Evolutionary conservation across 2,113 vertebrate genomes (phyloP).

Genomic region (Serinus canaria): DNA sequence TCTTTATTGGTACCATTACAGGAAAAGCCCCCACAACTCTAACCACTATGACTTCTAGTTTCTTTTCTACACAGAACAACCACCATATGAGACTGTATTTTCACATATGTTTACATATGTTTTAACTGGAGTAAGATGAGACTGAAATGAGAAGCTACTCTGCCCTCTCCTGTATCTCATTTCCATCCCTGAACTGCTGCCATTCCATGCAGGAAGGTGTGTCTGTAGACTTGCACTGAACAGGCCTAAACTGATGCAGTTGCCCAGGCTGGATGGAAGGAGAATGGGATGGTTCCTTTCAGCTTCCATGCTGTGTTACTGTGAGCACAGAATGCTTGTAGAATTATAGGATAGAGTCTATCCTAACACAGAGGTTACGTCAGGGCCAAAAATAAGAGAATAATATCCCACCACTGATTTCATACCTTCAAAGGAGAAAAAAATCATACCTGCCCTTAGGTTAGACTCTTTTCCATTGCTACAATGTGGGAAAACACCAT

Average conservation of each 20-base stretch:
- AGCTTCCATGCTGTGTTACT: background rate
- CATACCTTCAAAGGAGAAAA: background rate
- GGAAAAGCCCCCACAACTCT: background rate
- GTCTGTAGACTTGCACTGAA: background rate
- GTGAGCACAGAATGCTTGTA: accelerated
- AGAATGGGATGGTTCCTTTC: background rate
- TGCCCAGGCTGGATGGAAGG: background rate
- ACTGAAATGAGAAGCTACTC: background rate
- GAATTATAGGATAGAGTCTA: background rate
- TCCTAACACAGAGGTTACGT: accelerated
- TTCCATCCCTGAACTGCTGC: background rate
- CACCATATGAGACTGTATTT: background rate
- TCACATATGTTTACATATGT: background rate
- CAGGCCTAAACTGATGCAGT: background rate
- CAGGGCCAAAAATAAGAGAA: background rate
- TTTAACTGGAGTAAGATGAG: background rate
- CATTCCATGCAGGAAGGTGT: background rate
- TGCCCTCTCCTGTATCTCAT: background rate
- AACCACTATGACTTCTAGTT: background rate
- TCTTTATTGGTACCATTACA: background rate
- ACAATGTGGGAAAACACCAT: background rate
- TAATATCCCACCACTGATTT: background rate
- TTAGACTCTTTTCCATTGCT: background rate
- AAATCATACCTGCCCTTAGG: background rate
- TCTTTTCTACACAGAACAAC: background rate